phyloP scores from a whole-genome alignment of 2,113 vertebrate species.

The Scartelaos histophorus region DNA sequence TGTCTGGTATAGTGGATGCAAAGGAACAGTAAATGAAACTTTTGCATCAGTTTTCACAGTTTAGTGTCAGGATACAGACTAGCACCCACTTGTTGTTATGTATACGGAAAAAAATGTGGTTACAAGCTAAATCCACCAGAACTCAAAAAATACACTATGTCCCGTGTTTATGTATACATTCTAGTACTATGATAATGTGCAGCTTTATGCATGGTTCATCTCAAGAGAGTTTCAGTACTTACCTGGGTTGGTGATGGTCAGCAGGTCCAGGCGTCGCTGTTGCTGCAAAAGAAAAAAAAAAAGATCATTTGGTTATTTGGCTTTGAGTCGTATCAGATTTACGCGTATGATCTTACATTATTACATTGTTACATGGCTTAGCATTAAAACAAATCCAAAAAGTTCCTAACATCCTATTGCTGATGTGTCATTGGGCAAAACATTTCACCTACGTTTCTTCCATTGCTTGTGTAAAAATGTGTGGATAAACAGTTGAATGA shows the following conservation, averaged over 20 bases:
- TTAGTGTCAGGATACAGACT: background rate
- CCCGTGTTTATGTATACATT: background rate
- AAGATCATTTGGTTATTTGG: too few species aligned
- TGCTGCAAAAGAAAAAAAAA: conserved; percentile 86
- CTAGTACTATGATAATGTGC: background rate
- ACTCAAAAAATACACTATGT: background rate
- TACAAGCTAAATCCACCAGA: background rate
- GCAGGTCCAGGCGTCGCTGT: conserved; percentile 91
- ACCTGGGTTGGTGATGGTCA: conserved; percentile 95
- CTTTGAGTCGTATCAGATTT: too few species aligned
- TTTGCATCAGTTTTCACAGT: background rate
- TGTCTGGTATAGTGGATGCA: too few species aligned
- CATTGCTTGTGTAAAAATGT: background rate
- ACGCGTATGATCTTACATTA: too few species aligned
- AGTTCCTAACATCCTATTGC: too few species aligned
- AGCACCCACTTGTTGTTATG: background rate
- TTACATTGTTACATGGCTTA: too few species aligned
- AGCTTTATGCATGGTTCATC: background rate
- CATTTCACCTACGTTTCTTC: too few species aligned
- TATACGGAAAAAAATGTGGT: background rate
- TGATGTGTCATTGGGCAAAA: too few species aligned
- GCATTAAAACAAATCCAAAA: too few species aligned
- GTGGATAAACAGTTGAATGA: background rate
- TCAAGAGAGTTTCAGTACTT: conserved; percentile 67
- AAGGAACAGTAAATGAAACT: background rate